These are phyloP conservation scores for Philereme vetulata DNA, from an alignment of 2,888 invertebrate species.

Conservation along the genomic window DNA sequence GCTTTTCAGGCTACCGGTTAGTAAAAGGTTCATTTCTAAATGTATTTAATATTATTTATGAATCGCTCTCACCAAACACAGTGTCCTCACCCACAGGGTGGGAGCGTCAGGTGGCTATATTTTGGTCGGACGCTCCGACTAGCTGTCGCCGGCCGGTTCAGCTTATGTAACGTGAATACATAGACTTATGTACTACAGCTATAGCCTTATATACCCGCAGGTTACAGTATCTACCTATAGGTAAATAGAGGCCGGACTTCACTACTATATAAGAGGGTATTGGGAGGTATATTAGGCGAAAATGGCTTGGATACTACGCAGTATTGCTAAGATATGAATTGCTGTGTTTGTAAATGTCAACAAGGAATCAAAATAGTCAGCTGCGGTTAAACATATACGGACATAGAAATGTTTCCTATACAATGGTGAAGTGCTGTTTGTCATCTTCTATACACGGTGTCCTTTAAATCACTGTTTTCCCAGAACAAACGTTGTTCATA, in stretches of 20 bases:
- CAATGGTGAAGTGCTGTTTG: too few relatives aligned
- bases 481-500: too few relatives aligned
- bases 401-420: too few relatives aligned
- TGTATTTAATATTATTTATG: not conserved
- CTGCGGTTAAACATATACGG: not conserved
- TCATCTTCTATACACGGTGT: too few relatives aligned
- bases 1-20: too few relatives aligned
- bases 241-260: slow-evolving; percentile 31
- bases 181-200: slow-evolving; percentile 52
- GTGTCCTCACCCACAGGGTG: slow-evolving; percentile 46
- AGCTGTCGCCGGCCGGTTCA: slow-evolving; percentile 65
- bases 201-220: slow-evolving; percentile 24
- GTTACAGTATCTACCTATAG: slow-evolving; percentile 31
- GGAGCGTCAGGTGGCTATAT: slow-evolving; percentile 81
- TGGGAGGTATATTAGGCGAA: slow-evolving; percentile 16
- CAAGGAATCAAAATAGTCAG: not conserved
- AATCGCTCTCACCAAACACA: slow-evolving; percentile 36
- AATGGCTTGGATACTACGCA: slow-evolving; percentile 12
- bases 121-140: slow-evolving; percentile 75
- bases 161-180: slow-evolving; percentile 71
- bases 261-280: slow-evolving; percentile 23
- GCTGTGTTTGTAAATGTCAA: not conserved
- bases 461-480: too few relatives aligned
- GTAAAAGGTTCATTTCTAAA: not conserved
- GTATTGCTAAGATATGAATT: not conserved